Percentiles rank a stretch among this genome's conserved stretches.
These are phyloP conservation scores for Dipus sagitta DNA, from an alignment of 2,797 vertebrate genomes.

Conservation along the genomic window DNA sequence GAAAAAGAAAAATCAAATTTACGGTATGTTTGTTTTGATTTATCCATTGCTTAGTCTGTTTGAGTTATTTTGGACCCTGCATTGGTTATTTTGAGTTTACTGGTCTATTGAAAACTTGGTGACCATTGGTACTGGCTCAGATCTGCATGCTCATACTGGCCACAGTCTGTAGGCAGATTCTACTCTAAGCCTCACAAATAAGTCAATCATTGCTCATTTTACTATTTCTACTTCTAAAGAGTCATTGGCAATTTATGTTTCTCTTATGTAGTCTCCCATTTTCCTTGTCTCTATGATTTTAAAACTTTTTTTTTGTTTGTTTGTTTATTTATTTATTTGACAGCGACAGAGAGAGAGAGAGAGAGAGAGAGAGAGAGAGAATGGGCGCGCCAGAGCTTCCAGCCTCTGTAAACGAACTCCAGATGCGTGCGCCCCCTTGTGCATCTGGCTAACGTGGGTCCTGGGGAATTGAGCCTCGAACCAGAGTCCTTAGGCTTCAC, in stretches of 20 bases:
- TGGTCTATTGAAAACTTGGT: neutral
- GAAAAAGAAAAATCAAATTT: neutral
- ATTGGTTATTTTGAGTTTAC: neutral
- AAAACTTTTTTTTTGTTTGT: too few species aligned
- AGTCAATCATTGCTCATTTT: neutral
- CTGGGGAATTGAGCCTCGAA: too few species aligned
- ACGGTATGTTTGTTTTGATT: neutral
- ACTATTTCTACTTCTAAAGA: neutral
- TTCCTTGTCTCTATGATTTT: neutral
- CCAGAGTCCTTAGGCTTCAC: too few species aligned
- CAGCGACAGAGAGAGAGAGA: too few species aligned
- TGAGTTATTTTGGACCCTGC: neutral
- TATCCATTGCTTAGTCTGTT: neutral
- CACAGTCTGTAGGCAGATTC: neutral
- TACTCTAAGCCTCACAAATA: neutral
- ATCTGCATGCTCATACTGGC: neutral
- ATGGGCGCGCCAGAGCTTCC: too few species aligned
- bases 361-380: too few species aligned
- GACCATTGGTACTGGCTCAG: neutral
- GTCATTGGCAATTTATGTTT: neutral
- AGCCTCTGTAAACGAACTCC: too few species aligned
- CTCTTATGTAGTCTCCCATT: neutral
- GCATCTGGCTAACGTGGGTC: too few species aligned
- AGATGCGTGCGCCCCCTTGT: too few species aligned
- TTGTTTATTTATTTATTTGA: too few species aligned